Base-by-base conservation (phyloP, 2,888 invertebrate species). In the Hirtodrosophila duncani region DNA sequence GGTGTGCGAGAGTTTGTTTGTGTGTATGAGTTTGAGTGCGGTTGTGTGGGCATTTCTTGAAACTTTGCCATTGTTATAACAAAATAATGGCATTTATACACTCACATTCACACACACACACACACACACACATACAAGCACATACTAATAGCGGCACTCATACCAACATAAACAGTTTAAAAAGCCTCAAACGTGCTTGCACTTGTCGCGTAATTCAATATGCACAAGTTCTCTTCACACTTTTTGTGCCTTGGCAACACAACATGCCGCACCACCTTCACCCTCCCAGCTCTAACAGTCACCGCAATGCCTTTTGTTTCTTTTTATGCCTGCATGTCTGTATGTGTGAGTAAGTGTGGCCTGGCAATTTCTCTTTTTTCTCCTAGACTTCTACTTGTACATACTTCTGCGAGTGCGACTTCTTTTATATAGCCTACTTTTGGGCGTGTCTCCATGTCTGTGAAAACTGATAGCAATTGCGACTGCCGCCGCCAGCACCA, bases 131-230 rank as follows among this genome's bases (percentile, higher is more conserved):
- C 39, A 27, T 11, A n/a, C 27, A 27, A 11, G 17, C 43, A 18
- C 48, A 16, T 7, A 9, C 21, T 23, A 30, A 2, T 13, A 34
- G 27, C 26, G 33, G 13, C 31, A 31, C 24, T 31, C 57, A 26
- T 24, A 18, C 51, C 49, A 30, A 52, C 63, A 67, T 63, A 59
- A 79, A 74, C 72, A 58, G 69, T 79, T 74, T 67, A 61, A 71
- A 74, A 79, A 59, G 77, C 77, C 77, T 71, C 61, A 71, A 74
- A 74, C 75, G 71, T 51, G 63, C 72, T 55, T 61, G 68, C 80
- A 77, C 80, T 74, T 77, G 74, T 72, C 77, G 72, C 80, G 72
- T 77, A 80, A 75, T 75, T 80, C 78, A 72, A 80, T 80, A 75
- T 80, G 78, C 78, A 72, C 53, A 62, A 68, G 44, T 61, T 36